These are phyloP conservation scores for Cataglyphis rosenhaueri DNA, from an alignment of 2,888 invertebrate species.

Conservation along the genomic window DNA sequence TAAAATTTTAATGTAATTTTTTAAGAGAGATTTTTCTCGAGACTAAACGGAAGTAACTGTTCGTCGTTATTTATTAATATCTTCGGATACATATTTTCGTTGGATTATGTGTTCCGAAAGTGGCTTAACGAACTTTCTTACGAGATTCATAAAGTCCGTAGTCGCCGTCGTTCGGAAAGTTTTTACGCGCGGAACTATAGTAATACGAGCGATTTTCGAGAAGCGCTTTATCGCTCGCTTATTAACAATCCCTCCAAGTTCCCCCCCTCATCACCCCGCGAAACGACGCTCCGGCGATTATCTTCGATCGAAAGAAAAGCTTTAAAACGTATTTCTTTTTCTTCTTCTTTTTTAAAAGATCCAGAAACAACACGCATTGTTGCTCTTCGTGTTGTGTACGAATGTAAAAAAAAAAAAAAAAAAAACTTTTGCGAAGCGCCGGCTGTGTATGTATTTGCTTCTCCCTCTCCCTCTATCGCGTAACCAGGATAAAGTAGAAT, in stretches of 20 bases:
- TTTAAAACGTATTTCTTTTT: not conserved
- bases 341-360: slow-evolving; percentile 12
- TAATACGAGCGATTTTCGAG: slow-evolving; percentile 25
- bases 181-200: slow-evolving; percentile 22
- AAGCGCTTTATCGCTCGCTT: slow-evolving; percentile 42
- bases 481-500: slow-evolving; percentile 19
- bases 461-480: not conserved
- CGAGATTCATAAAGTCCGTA: slow-evolving; percentile 53
- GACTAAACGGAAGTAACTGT: not conserved
- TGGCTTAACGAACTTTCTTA: slow-evolving; percentile 50
- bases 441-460: not conserved
- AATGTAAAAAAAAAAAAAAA: not conserved
- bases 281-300: not conserved
- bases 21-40: not conserved
- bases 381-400: not conserved
- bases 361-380: not conserved
- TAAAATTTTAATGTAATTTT: not conserved
- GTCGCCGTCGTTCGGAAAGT: slow-evolving; percentile 43
- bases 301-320: not conserved
- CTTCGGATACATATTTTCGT: slow-evolving; percentile 18
- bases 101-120: slow-evolving; percentile 29
- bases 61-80: slow-evolving; percentile 38
- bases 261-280: too few relatives aligned
- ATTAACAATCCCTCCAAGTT: slow-evolving; percentile 37
- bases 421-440: not conserved